Conservation (phyloP, 2,888 invertebrate genomes). For the Digitonthophagus gazella region DNA sequence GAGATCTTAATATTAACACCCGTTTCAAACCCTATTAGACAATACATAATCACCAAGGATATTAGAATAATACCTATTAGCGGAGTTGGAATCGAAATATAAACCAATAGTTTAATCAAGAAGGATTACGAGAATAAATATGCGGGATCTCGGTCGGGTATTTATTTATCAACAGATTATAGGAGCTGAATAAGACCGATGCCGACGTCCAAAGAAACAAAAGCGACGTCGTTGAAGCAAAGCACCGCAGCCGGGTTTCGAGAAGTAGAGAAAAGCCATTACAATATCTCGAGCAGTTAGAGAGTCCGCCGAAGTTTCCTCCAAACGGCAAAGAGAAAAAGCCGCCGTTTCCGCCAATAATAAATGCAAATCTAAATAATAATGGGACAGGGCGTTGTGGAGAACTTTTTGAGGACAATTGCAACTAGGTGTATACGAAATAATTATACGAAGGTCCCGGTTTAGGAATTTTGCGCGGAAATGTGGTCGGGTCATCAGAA, state of each 20-base stretch:
- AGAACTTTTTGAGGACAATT: slow-evolving; percentile 9
- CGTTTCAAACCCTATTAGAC: neutral
- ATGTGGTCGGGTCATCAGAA: slow-evolving; percentile 24
- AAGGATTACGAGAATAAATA: no score
- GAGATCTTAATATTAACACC: neutral
- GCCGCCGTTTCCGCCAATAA: slow-evolving; percentile 6
- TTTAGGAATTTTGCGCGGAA: slow-evolving; percentile 9
- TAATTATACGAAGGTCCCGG: slow-evolving; percentile 8
- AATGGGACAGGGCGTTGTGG: neutral
- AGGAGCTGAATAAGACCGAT: neutral
- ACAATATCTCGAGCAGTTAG: slow-evolving; percentile 1
- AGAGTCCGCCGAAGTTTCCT: neutral
- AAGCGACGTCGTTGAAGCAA: neutral
- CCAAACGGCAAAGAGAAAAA: slow-evolving; percentile 9
- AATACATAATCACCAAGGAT: no score
- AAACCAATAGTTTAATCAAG: no score
- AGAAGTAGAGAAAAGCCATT: slow-evolving; percentile 14
- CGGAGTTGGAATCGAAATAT: no score
- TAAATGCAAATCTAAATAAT: slow-evolving; percentile 10
- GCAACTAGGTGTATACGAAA: slow-evolving; percentile 11
- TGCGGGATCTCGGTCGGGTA: neutral
- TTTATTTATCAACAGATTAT: neutral
- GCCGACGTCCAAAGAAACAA: slow-evolving; percentile 3
- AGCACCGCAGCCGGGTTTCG: neutral
- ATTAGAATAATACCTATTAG: no score